Evolutionary conservation across 2,888 invertebrate species (phyloP).

Genomic region (Aphidius colemani): DNA sequence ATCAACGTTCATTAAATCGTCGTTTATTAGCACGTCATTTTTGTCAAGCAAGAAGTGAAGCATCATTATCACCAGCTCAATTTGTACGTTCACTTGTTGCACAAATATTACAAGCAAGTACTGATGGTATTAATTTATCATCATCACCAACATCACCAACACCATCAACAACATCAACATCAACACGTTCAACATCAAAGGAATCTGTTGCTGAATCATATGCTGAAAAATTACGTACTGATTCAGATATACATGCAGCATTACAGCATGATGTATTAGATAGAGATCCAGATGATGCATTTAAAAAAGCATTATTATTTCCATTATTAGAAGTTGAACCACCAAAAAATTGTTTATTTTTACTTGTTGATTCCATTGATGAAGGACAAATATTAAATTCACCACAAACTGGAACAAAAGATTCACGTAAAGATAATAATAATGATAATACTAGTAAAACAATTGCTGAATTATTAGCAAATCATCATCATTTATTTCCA

Average conservation of each 20-base stretch:
- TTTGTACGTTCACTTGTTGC: conserved; percentile 85
- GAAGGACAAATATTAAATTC: conserved; percentile 65
- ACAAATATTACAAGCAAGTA: conserved; percentile 73
- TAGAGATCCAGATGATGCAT: conserved; percentile 87
- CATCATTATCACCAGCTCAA: conserved; percentile 81
- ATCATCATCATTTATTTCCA: conserved; percentile 89
- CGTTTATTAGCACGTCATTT: conserved; percentile 87
- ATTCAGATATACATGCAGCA: conserved; percentile 82
- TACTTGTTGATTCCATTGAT: conserved; percentile 92
- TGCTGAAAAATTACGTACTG: conserved; percentile 76
- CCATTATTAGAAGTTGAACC: conserved; percentile 86
- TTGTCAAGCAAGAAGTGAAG: conserved; percentile 83
- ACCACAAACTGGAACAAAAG: conserved; percentile 59
- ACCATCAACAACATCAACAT: conserved; percentile 43
- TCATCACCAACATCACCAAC: conserved; percentile 52
- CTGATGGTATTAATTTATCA: conserved; percentile 46
- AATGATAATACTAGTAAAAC: conserved; percentile 65
- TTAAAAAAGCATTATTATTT: conserved; percentile 84
- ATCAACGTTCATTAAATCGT: conserved; percentile 75
- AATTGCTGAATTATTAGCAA: conserved; percentile 82
- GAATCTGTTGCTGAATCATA: conserved; percentile 78
- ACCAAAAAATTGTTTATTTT: conserved; percentile 81
- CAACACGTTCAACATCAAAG: conserved; percentile 65
- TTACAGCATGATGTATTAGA: conserved; percentile 81
- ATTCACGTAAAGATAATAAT: conserved; percentile 57